Evolutionary conservation across 2,888 invertebrate species (phyloP).

Genomic region (Clistopyga incitator): DNA sequence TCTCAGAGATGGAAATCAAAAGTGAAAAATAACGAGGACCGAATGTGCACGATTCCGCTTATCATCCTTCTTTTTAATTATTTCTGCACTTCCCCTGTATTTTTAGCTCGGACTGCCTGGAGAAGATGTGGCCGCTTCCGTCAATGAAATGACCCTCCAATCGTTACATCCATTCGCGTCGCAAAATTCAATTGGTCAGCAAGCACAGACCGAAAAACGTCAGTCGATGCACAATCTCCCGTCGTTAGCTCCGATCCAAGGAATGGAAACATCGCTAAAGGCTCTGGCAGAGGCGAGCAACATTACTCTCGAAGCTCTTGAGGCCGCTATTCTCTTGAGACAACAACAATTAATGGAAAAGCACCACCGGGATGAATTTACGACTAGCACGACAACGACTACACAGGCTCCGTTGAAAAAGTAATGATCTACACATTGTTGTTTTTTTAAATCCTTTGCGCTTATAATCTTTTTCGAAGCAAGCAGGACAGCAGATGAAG

Average conservation of each 20-base stretch:
- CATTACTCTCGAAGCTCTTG: conserved; percentile 91
- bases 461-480: too few species aligned
- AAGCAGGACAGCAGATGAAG: too few species aligned
- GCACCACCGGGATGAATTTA: conserved; percentile 84
- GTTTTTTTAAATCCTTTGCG: neutral
- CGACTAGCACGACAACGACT: conserved; percentile 84
- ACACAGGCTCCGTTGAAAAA: conserved; percentile 79
- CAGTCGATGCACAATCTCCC: conserved; percentile 73
- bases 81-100: neutral
- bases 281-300: conserved; percentile 90
- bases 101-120: conserved; percentile 78
- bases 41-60: neutral
- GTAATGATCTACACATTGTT: conserved; percentile 67
- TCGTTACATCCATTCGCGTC: conserved; percentile 77
- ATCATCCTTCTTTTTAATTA: neutral
- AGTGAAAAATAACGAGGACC: neutral
- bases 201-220: conserved; percentile 74
- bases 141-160: conserved; percentile 80
- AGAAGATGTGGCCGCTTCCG: conserved; percentile 78
- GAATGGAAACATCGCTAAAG: conserved; percentile 85
- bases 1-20: too few species aligned
- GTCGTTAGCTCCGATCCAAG: conserved; percentile 78
- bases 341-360: conserved; percentile 89
- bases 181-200: conserved; percentile 64
- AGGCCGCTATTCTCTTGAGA: conserved; percentile 89